Evolutionary conservation across 2,113 vertebrate species (phyloP).

Genomic region (Xenopus tropicalis): DNA sequence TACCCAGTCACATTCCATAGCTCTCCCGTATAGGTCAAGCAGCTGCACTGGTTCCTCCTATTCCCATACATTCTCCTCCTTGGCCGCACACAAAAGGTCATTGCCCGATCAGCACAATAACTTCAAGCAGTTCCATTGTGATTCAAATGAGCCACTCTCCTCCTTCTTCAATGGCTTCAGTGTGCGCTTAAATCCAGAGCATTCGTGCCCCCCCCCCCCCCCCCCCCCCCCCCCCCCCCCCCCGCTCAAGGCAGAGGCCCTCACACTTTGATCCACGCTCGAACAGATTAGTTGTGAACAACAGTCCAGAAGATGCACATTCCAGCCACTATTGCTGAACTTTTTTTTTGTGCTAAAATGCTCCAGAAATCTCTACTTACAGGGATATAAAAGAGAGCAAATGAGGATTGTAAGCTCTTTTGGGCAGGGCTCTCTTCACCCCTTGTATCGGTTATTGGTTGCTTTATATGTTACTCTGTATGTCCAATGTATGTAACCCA

Average conservation of each 20-base stretch:
- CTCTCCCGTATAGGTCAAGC: neutral
- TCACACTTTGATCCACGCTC: neutral
- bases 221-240: neutral
- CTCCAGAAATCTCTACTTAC: too few relatives aligned
- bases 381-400: too few relatives aligned
- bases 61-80: slow-evolving; percentile 28
- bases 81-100: slow-evolving; percentile 29
- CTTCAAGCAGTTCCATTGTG: slow-evolving; percentile 31
- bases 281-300: neutral
- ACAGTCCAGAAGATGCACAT: neutral
- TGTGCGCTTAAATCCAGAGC: slow-evolving; percentile 8
- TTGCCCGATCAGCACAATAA: slow-evolving; percentile 24
- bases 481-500: too few relatives aligned
- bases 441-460: too few relatives aligned
- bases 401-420: too few relatives aligned
- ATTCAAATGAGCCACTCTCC: slow-evolving; percentile 22
- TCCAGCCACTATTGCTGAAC: too few relatives aligned
- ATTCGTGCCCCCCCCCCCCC: neutral
- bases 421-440: too few relatives aligned
- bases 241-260: neutral
- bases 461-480: too few relatives aligned
- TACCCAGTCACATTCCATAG: neutral
- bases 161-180: neutral
- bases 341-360: too few relatives aligned
- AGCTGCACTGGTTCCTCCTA: neutral